Conservation (phyloP, 2,797 vertebrate species). For the Lycodopsis pacificus region DNA sequence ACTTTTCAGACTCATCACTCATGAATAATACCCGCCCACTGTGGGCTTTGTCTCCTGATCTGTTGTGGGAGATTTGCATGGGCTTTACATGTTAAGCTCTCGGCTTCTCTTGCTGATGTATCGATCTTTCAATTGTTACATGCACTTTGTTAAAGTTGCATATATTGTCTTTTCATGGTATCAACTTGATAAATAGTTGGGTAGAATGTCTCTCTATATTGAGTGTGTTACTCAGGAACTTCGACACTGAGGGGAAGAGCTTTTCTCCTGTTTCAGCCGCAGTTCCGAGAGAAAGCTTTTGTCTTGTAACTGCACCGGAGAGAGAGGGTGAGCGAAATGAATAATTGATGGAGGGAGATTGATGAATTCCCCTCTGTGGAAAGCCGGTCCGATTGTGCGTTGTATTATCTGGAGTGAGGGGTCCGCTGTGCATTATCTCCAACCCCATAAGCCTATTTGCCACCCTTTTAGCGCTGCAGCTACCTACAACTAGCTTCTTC, state of each 20-base stretch:
- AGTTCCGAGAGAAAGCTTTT: slow-evolving; percentile 72
- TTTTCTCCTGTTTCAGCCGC: slow-evolving; percentile 72
- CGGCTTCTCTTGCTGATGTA: slow-evolving; percentile 29
- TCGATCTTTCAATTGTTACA: slow-evolving; percentile 19
- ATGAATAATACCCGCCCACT: slow-evolving; percentile 60
- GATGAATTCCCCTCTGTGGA: slow-evolving; percentile 71
- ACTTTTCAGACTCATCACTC: slow-evolving; percentile 34
- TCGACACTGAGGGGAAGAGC: slow-evolving; percentile 57
- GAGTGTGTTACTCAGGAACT: slow-evolving; percentile 51
- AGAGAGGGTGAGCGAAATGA: slow-evolving; percentile 59
- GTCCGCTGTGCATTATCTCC: slow-evolving; percentile 57
- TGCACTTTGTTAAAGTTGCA: slow-evolving; percentile 11
- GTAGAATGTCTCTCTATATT: slow-evolving; percentile 24
- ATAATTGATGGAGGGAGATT: slow-evolving; percentile 79
- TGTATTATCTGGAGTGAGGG: slow-evolving; percentile 69
- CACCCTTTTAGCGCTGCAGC: slow-evolving; percentile 22
- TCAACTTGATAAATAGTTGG: slow-evolving; percentile 34
- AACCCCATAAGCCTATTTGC: slow-evolving; percentile 33
- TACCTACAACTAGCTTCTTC: not conserved
- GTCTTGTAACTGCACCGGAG: slow-evolving; percentile 63
- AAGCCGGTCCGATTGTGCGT: slow-evolving; percentile 64
- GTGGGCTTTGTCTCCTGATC: slow-evolving; percentile 41
- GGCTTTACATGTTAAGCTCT: slow-evolving; percentile 50
- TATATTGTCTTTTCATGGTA: slow-evolving; percentile 6
- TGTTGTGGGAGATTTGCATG: slow-evolving; percentile 46